Evolutionary conservation across 2,888 invertebrate genomes (phyloP).

Genomic region (Congeria kusceri): DNA sequence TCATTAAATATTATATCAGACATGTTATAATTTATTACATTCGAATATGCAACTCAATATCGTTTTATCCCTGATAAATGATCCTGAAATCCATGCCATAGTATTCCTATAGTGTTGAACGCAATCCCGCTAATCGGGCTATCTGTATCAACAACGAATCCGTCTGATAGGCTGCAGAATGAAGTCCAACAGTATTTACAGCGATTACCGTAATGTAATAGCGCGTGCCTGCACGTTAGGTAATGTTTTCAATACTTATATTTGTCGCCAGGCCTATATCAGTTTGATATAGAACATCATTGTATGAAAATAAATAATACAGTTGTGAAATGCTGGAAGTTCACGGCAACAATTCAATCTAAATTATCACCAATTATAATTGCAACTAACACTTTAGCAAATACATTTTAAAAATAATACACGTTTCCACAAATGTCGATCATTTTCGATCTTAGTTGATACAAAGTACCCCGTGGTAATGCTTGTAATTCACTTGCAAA

Average conservation of each 20-base stretch:
- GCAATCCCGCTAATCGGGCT: constrained; percentile 64
- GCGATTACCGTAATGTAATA: constrained; percentile 40
- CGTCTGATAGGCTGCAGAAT: constrained; percentile 32
- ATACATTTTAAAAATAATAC: too few relatives aligned
- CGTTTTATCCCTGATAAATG: constrained; percentile 12
- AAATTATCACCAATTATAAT: too few relatives aligned
- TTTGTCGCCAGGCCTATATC: constrained; percentile 19
- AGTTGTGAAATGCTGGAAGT: too few relatives aligned
- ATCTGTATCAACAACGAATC: constrained; percentile 39
- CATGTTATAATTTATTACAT: constrained; percentile 1
- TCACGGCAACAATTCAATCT: too few relatives aligned
- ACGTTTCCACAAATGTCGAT: too few relatives aligned
- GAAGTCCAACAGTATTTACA: constrained; percentile 35
- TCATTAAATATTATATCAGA: neutral
- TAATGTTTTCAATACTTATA: neutral
- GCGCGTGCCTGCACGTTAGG: constrained; percentile 11
- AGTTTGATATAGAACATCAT: constrained; percentile 1
- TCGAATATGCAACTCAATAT: constrained; percentile 16
- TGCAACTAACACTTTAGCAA: too few relatives aligned
- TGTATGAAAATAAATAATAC: neutral
- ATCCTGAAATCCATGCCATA: constrained; percentile 69
- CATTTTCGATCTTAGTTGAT: neutral
- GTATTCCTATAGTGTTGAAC: constrained; percentile 61
- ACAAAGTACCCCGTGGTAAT: too few relatives aligned
- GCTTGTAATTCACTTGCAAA: neutral